These are phyloP conservation scores for Dicrurus megarhynchus DNA, from an alignment of 2,113 vertebrate species.

Conservation along the genomic window DNA sequence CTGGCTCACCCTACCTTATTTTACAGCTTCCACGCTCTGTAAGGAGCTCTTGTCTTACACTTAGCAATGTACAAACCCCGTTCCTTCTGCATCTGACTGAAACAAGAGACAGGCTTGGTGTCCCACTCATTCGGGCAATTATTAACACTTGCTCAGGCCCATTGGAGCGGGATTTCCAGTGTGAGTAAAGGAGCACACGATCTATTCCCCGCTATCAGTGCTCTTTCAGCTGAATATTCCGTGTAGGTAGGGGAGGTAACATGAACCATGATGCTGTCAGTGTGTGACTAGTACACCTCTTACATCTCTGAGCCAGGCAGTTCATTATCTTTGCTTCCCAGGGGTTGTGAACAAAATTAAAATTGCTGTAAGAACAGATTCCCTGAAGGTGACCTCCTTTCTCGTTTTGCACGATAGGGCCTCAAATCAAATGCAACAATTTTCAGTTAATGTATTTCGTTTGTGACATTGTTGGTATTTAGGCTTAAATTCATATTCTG, in stretches of 20 bases:
- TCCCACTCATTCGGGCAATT: background rate
- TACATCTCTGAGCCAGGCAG: background rate
- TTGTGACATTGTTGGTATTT: slow-evolving; percentile 42
- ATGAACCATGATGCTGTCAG: background rate
- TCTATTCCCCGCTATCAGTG: background rate
- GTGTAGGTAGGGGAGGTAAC: background rate
- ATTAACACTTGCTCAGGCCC: background rate
- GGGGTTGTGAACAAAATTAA: slow-evolving; percentile 26
- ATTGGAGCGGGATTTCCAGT: background rate
- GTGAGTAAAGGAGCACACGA: background rate
- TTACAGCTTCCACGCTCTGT: background rate
- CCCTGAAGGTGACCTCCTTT: slow-evolving; percentile 41
- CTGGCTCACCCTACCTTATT: background rate
- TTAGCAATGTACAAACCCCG: background rate
- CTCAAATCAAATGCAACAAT: slow-evolving; percentile 10
- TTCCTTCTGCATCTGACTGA: background rate
- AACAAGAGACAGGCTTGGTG: background rate
- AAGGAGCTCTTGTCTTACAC: background rate
- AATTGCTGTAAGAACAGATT: slow-evolving; percentile 34
- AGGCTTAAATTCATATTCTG: slow-evolving; percentile 39
- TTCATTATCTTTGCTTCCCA: slow-evolving; percentile 42
- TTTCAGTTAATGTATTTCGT: slow-evolving; percentile 33
- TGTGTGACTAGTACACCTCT: background rate
- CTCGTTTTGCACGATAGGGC: background rate
- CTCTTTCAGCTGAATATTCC: background rate